phyloP scores from a whole-genome alignment of 2,797 vertebrate genomes.

The Halcyon leucocephala region DNA sequence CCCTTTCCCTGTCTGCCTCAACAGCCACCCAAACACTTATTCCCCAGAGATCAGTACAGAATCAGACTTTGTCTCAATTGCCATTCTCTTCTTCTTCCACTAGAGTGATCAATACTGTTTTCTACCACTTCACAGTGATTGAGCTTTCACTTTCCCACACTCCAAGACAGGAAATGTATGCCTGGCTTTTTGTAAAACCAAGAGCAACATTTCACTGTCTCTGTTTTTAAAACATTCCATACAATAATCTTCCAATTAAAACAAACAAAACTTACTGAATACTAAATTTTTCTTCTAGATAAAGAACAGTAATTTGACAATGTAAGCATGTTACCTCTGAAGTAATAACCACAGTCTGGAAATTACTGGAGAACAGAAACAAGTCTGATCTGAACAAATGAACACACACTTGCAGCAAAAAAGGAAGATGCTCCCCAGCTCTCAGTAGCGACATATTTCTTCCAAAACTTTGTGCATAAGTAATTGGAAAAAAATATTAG shows the following conservation, averaged over 20 bases:
- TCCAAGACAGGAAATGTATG: neutral
- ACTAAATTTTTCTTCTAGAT: neutral
- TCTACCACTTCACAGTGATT: neutral
- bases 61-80: conserved; percentile 16
- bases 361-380: neutral
- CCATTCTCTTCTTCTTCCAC: conserved; percentile 27
- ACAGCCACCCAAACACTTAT: conserved; percentile 45
- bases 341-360: neutral
- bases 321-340: neutral
- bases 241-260: neutral
- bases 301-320: neutral
- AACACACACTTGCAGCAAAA: neutral
- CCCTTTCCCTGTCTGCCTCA: conserved; percentile 21
- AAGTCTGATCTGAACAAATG: neutral
- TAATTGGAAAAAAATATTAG: neutral
- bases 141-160: neutral
- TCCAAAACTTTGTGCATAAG: neutral
- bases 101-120: conserved; percentile 12
- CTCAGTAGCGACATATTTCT: neutral
- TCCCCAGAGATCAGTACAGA: neutral
- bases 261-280: neutral
- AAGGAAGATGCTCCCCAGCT: neutral
- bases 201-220: neutral
- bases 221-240: neutral
- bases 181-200: neutral